Base-by-base conservation (phyloP, 1,140 invertebrate genomes). In the Ylistrum balloti region DNA sequence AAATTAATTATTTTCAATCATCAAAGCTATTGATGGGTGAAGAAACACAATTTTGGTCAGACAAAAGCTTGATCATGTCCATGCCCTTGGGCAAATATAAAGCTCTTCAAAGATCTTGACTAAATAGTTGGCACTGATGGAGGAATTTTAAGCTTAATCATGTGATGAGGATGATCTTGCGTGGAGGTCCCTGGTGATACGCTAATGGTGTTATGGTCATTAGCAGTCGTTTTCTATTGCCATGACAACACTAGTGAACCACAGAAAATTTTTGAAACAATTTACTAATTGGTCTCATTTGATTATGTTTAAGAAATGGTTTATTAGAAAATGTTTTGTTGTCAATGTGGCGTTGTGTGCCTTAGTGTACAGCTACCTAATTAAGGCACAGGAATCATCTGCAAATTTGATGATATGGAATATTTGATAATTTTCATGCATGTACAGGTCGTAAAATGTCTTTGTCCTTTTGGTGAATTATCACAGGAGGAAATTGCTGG, bases 1-100 rank as follows among this genome's bases (percentile, higher is more conserved):
- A 74, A 74, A 74, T 74, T 74, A 74, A 74, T 74, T 74, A 74
- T 74, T 74, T 74, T 74, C 56, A 74, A 74, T 74, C 56, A 74
- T 74, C 56, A 3, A 28, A 74, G 22, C 56, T 74, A 74, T 74
- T 74, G 56, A 74, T 74, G 56, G 56, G 7, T 74, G 56, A 74
- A 28, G n/a, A 11, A 7, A 56, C 56, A 74, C 56, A 74, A 74
- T 74, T 28, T 11, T 74, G 56, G 56, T 74, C 56, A 28, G 56
- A 74, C 56, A 74, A 74, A 74, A 28, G 56, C 56, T 74, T 74
- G 56, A 74, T 74, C 56, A 28, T 74, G 22, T 74, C 56, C 56
- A n/a, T n/a, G 22, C 56, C 56, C 56, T 28, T 28, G 56, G 56
- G 56, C 56, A n/a, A 74, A 74, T 74, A 74, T 74, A 74, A 74